Evolutionary conservation across 2,113 vertebrate species (phyloP), one percentile per base, ranked within the genome.

Genomic region (Lathamus discolor): DNA sequence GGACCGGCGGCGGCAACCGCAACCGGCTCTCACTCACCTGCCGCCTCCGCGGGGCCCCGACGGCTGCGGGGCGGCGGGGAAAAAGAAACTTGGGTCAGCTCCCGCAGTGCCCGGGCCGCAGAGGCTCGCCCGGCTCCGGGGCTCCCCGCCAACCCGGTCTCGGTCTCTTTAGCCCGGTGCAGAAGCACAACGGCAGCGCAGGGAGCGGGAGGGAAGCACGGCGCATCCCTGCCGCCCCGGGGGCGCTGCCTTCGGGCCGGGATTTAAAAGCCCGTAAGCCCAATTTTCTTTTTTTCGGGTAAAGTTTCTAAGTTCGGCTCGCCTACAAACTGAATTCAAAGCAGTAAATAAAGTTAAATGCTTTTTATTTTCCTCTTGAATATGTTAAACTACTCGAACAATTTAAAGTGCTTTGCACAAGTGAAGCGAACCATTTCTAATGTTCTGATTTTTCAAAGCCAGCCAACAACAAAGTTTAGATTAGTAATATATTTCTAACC

Each of bases 391-490:
- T 97, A 96, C 96, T 97, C 94, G 96, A 98, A 98, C 98, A 98
- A 97, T 98, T 98, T 96, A 94, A 97, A 98, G 97, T 95, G 97
- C 97, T 97, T 97, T 98, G 97, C 98, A 98, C 97, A 98, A 97
- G 98, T 97, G 98, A 98, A 98, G 98, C 98, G 98, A 99, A 98
- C 98, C 98, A 98, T 98, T 96, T 97, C 98, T 98, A 99, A 99
- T 98, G 97, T 97, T 98, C 97, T 98, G 98, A 98, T 98, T 98
- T 98, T 98, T 98, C 98, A 98, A 98, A 98, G 97, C 97, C 98
- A 98, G 98, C 98, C 98, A 98, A 98, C 98, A 99, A 98, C 98
- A 99, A 99, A 99, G 98, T 99, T 99, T 99, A 98, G 98, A 98
- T 98, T 99, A 98, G 98, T 98, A 98, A 98, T 99, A 98, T 98